Evolutionary conservation across 2,888 invertebrate genomes (phyloP), one percentile per base, ranked within the genome.

Genomic region (Yponomeuta sedellus): DNA sequence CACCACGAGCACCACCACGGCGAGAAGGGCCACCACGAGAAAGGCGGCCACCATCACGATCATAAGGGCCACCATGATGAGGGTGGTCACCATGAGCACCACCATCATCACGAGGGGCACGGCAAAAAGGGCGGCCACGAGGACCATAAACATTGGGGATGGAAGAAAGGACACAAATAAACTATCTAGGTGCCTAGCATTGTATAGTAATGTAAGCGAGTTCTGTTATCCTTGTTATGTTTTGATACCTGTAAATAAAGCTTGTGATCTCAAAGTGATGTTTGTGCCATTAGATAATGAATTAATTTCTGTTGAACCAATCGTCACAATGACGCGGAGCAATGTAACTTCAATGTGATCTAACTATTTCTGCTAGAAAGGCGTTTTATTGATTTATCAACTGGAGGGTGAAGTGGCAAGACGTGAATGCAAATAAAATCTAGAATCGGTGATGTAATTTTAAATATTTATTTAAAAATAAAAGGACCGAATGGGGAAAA

Each of bases 61-160:
- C 94, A 96, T 76, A 94, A 94, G 73, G 96, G 96, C 0, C 95
- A 96, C 85, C 95, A 96, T 81, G 94, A 95, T 70, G 94, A 94
- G 70, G 95, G 94, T 39, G 95, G 96, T 52, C 95, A 96, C 76
- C 94, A 96, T 68, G 94, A 95, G 71, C 95, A 96, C 75, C 94
- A 95, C 81, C 93, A 93, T 68, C 95, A 96, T 80, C 94, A 95
- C 72, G 92, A 93, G 71, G 93, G 93, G 67, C 93, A 95, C 73
- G 96, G 94, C 70, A 95, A 96, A 86, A 96, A 96, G 80, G 96
- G 95, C 12, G 95, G 94, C 62, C 94, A 95, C 74, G 94, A 95
- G 70, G 94, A 95, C 73, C 95, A 96, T 83, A 96, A 96, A 78
- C 93, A 95, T 78, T 96, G 96, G 95, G 94, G 94, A 70, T 93